Conservation (phyloP, 2,797 vertebrate species). For the Moxostoma hubbsi region DNA sequence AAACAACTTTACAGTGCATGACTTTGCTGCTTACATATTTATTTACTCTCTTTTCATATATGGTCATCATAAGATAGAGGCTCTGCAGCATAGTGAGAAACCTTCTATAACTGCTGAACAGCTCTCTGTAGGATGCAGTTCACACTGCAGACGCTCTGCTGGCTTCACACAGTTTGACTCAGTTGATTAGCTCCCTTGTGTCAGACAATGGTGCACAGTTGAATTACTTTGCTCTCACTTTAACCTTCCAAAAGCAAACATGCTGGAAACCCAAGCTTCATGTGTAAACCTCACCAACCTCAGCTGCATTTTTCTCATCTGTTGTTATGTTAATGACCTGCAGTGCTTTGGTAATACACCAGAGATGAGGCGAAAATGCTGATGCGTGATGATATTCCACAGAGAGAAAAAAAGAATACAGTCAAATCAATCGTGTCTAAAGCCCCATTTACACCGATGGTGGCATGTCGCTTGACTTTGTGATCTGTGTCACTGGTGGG, state of each 20-base stretch:
- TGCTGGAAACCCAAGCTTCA: constrained; percentile 3
- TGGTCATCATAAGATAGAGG: constrained; percentile 5
- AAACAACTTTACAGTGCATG: too few relatives aligned
- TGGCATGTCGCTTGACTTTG: not conserved
- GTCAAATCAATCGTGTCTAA: constrained; percentile 39
- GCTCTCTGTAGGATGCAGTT: constrained; percentile 8
- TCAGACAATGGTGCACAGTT: constrained; percentile 21
- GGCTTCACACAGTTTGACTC: constrained; percentile 39
- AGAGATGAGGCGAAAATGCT: constrained; percentile 61
- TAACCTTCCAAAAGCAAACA: constrained; percentile 10
- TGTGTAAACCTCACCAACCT: constrained; percentile 49
- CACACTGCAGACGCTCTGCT: not conserved
- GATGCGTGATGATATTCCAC: constrained; percentile 52
- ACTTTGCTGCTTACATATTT: too few relatives aligned
- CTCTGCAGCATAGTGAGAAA: constrained; percentile 8
- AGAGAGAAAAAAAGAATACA: constrained; percentile 60
- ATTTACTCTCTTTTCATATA: not conserved
- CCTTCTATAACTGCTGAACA: not conserved
- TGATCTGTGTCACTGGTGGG: not conserved
- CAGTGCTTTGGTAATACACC: constrained; percentile 61
- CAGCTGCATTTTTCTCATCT: constrained; percentile 38
- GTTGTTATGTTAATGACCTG: constrained; percentile 71
- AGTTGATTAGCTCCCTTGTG: constrained; percentile 45
- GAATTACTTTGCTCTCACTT: constrained; percentile 22
- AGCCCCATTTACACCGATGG: too few relatives aligned